These are phyloP conservation scores for Macrotus californicus DNA, from an alignment of 2,113 vertebrate species.

Conservation along the genomic window DNA sequence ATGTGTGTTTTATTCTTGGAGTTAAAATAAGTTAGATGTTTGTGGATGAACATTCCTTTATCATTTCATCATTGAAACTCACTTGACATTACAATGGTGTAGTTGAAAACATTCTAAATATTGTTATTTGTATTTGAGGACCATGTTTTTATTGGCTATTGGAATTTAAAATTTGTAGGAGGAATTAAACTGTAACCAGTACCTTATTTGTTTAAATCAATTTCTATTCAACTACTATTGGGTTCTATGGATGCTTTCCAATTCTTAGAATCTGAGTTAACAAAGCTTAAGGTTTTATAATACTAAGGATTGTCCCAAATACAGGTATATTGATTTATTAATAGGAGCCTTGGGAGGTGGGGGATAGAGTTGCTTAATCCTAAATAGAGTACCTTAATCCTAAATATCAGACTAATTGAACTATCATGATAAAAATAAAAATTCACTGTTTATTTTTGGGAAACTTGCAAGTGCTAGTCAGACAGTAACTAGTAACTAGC, in stretches of 20 bases:
- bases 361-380: not conserved
- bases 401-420: constrained; percentile 29
- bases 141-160: constrained; percentile 15
- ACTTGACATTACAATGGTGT: not conserved
- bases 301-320: not conserved
- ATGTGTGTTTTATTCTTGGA: constrained; percentile 70
- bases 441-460: not conserved
- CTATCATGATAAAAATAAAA: not conserved
- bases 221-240: not conserved
- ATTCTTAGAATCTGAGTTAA: constrained; percentile 39
- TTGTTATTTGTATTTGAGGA: not conserved
- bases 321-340: not conserved
- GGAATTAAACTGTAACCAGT: constrained; percentile 8
- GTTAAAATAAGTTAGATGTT: constrained; percentile 41
- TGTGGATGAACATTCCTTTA: constrained; percentile 19
- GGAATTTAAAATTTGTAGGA: constrained; percentile 30
- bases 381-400: not conserved
- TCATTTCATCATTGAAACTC: constrained; percentile 42
- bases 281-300: constrained; percentile 4
- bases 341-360: not conserved
- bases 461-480: not conserved
- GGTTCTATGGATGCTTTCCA: not conserved
- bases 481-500: too few relatives aligned
- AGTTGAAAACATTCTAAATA: not conserved
- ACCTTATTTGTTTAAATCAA: not conserved